Evolutionary conservation across 1,140 invertebrate species (phyloP), one percentile per base, ranked within the genome.

Genomic region (Drosophila simulans): DNA sequence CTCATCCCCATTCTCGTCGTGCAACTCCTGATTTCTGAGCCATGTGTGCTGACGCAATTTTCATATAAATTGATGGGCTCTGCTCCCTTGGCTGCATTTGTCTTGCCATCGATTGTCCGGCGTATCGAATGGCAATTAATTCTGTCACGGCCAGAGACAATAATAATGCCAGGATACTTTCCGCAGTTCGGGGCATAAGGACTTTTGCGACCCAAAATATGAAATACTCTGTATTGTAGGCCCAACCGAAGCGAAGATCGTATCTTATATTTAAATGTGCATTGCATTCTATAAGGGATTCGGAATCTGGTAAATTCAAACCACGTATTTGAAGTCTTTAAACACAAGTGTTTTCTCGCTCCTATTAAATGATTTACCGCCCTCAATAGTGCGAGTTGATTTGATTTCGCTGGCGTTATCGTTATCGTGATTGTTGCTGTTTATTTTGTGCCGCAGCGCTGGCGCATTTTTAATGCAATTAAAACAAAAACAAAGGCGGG

Each of bases 381-480:
- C 8, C 8, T 31, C 43, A 59, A 69, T 46, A 46, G 40, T 17
- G 35, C 15, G 15, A 13, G 42, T 56, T 20, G 34, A 72, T 65
- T 58, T 17, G 51, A 56, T 59, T 40, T 45, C n/a, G 42, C 20
- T 20, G 46, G 22, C 53, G n/a, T 27, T 42, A 55, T 55, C 53
- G 39, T 45, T 27, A 35, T 43, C 20, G 40, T n/a, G 11, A 54
- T 60, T 55, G 35, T 55, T 43, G 34, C n/a, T 60, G 17, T 49
- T 62, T 27, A 60, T 71, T 60, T 72, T 72, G 20, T 25, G 37
- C 55, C 8, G 37, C 45, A 45, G 42, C 46, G 31, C 37, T 60
- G 69, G 52, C 75, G 48, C 42, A 75, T 79, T 79, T 84, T 75
- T 65, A 84, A 82, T 83, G 63, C 75, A 82, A 82, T 82, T 82